A percentile compares a stretch with the other conserved stretches of the same genome.
Evolutionary conservation across 2,797 vertebrate genomes (phyloP).

Genomic region (Rhincodon typus): DNA sequence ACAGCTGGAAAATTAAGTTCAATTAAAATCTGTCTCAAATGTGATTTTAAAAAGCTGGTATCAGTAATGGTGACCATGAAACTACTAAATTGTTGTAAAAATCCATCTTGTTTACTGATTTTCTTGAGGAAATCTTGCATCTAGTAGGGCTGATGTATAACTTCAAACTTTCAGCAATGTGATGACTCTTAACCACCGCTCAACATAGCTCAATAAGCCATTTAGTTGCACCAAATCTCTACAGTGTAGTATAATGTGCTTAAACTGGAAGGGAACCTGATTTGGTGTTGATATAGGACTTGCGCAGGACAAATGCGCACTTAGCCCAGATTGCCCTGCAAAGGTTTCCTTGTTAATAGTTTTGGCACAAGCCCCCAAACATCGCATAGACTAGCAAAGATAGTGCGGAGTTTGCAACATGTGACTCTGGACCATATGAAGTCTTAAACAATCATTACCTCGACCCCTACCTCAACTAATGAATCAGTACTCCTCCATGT

Average conservation of each 20-base stretch:
- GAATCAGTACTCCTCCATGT: background rate
- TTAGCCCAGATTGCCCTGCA: background rate
- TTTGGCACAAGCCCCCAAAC: no score
- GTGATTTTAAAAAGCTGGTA: background rate
- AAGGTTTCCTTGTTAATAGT: background rate
- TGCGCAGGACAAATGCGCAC: background rate
- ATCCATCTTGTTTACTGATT: background rate
- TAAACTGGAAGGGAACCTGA: background rate
- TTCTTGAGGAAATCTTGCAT: background rate
- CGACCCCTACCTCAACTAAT: background rate
- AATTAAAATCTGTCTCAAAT: background rate
- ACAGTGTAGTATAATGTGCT: background rate
- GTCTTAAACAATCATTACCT: background rate
- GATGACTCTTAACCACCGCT: background rate
- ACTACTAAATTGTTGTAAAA: background rate
- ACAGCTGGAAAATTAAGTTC: background rate
- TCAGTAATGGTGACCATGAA: background rate
- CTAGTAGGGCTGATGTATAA: background rate
- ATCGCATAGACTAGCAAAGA: background rate
- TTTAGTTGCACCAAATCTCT: background rate
- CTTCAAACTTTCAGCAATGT: background rate
- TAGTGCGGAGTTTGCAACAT: background rate
- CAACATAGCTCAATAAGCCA: background rate
- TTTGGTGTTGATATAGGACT: background rate
- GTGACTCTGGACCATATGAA: background rate